Evolutionary conservation across 2,113 vertebrate genomes (phyloP).

Genomic region (western clawed frog (Xenopus tropicalis)): DNA sequence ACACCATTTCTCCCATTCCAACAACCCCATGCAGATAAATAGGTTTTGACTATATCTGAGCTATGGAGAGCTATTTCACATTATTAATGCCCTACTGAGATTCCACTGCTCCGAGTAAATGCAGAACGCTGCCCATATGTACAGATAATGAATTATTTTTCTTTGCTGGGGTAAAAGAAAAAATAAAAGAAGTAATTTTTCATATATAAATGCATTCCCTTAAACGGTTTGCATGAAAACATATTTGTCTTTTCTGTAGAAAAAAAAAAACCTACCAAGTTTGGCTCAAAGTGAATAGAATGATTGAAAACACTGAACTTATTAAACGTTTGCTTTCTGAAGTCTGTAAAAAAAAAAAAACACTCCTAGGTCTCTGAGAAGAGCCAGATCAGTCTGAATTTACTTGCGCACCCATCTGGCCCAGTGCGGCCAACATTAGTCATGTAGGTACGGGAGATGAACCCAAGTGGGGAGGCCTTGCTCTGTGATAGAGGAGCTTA

Average conservation of each 20-base stretch:
- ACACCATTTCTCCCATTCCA: too few relatives aligned
- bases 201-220: constrained; percentile 19
- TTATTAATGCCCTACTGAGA: constrained; percentile 27
- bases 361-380: constrained; percentile 23
- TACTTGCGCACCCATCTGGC: neutral
- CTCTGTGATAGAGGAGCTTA: too few relatives aligned
- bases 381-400: constrained; percentile 23
- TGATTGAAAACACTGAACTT: constrained; percentile 41
- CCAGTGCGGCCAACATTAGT: neutral
- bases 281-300: constrained; percentile 20
- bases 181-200: constrained; percentile 11
- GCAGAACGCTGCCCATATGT: constrained; percentile 15
- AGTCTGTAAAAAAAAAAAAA: constrained; percentile 8
- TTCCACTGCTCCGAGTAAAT: constrained; percentile 9
- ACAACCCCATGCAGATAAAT: too few relatives aligned
- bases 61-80: too few relatives aligned
- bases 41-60: neutral
- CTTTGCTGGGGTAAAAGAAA: constrained; percentile 22
- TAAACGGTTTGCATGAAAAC: constrained; percentile 29
- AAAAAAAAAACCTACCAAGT: constrained; percentile 20
- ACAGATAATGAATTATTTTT: constrained; percentile 37
- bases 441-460: neutral
- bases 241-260: constrained; percentile 30
- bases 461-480: too few relatives aligned
- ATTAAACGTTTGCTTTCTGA: constrained; percentile 36